Percentiles rank a stretch among this genome's conserved stretches.
Conservation (phyloP, 2,113 vertebrate species). For the Pachypanchax playfairii region DNA sequence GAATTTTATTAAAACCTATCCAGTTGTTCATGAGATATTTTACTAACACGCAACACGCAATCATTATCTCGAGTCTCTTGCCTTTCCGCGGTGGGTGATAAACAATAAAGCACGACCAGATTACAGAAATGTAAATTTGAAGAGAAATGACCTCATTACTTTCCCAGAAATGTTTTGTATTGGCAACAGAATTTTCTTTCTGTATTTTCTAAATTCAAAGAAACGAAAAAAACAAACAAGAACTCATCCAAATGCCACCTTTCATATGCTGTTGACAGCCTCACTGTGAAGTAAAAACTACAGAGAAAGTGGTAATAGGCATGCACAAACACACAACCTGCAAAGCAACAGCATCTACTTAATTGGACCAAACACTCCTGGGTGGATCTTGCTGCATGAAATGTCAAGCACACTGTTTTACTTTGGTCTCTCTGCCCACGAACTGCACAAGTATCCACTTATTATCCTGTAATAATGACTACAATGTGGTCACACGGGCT, state of each 20-base stretch:
- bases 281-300: conserved; percentile 5
- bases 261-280: conserved; percentile 11
- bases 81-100: too few relatives aligned
- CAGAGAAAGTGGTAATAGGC: conserved; percentile 25
- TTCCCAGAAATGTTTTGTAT: not conserved
- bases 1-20: too few relatives aligned
- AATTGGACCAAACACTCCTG: conserved; percentile 52
- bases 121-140: conserved; percentile 1
- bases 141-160: not conserved
- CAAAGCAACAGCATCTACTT: conserved; percentile 32
- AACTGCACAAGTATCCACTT: conserved; percentile 23
- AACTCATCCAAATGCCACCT: not conserved
- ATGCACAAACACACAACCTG: conserved; percentile 15
- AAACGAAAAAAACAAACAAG: not conserved
- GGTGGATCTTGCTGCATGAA: conserved; percentile 26
- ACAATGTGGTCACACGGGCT: conserved; percentile 5
- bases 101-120: not conserved
- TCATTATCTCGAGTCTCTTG: too few relatives aligned
- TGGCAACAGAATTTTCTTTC: not conserved
- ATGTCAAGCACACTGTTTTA: conserved; percentile 38
- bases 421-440: conserved; percentile 25
- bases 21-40: too few relatives aligned
- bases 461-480: conserved; percentile 25
- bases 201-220: not conserved
- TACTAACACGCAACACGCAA: too few relatives aligned